These are phyloP conservation scores for Hydrolagus colliei DNA, from an alignment of 2,797 vertebrate genomes.

Conservation along the genomic window DNA sequence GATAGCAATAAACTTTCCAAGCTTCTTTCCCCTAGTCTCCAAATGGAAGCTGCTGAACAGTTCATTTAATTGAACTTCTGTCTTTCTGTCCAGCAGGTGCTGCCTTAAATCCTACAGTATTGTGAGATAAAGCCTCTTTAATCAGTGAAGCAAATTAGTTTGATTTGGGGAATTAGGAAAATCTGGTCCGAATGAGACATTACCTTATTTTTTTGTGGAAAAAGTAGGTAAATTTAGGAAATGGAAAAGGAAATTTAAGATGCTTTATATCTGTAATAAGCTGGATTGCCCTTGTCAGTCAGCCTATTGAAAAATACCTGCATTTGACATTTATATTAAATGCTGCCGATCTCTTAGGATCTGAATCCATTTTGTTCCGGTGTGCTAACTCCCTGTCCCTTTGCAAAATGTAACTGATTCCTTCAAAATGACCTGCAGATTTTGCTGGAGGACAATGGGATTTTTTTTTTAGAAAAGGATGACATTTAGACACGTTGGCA, in stretches of 20 bases:
- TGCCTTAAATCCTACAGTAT: constrained; percentile 39
- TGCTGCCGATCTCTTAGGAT: constrained; percentile 28
- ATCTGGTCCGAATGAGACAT: neutral
- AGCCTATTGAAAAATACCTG: constrained; percentile 33
- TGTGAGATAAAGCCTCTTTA: constrained; percentile 45
- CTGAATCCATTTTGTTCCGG: neutral
- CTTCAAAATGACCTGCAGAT: neutral
- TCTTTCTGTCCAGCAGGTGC: constrained; percentile 40
- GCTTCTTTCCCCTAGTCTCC: constrained; percentile 14
- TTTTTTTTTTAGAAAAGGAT: neutral
- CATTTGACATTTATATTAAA: constrained; percentile 33
- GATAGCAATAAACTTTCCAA: constrained; percentile 34
- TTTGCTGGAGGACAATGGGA: neutral
- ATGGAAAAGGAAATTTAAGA: neutral
- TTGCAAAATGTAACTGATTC: neutral
- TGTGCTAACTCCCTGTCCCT: neutral
- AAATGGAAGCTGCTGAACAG: constrained; percentile 39
- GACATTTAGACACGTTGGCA: neutral
- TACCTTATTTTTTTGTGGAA: neutral
- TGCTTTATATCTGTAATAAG: constrained; percentile 18
- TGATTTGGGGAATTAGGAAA: neutral
- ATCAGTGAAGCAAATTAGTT: constrained; percentile 44
- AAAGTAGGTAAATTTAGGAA: constrained; percentile 26
- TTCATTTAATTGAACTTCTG: constrained; percentile 50
- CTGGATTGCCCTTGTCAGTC: constrained; percentile 31